A percentile compares a stretch with the other conserved stretches of the same genome.
These are phyloP conservation scores for Euspilapteryx auroguttella DNA, from an alignment of 2,888 invertebrate genomes.

Conservation along the genomic window DNA sequence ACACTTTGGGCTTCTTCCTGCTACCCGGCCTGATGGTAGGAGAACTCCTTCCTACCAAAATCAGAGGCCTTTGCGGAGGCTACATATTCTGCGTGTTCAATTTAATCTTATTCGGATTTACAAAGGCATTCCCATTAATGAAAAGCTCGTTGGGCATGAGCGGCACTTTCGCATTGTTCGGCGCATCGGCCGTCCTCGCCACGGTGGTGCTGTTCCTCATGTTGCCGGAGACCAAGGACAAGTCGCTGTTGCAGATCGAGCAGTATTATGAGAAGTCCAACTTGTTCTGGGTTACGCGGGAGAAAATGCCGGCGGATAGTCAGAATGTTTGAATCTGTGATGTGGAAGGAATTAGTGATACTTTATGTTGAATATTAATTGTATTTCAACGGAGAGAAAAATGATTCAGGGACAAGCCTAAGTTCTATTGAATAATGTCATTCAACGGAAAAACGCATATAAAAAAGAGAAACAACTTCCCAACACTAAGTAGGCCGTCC, in stretches of 20 bases:
- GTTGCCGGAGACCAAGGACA: constrained; percentile 75
- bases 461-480: no score
- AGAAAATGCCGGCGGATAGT: constrained; percentile 22
- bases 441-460: no score
- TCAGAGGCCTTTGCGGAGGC: constrained; percentile 74
- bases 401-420: no score
- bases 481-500: no score
- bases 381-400: no score
- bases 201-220: constrained; percentile 68
- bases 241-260: constrained; percentile 72
- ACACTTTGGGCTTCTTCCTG: constrained; percentile 73
- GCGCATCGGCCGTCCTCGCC: constrained; percentile 62
- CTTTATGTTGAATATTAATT: no score
- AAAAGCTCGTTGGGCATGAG: constrained; percentile 62
- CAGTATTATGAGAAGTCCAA: constrained; percentile 74
- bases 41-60: constrained; percentile 73
- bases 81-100: constrained; percentile 74
- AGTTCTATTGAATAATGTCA: no score
- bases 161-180: constrained; percentile 74
- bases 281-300: constrained; percentile 62
- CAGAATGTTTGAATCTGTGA: constrained; percentile 31
- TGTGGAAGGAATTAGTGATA: no score
- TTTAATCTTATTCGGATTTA: constrained; percentile 66
- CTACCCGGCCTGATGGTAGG: constrained; percentile 77
- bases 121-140: constrained; percentile 71